Evolutionary conservation across 1,140 invertebrate species (phyloP), one percentile per base, ranked within the genome.

Genomic region (Vanessa tameamea): DNA sequence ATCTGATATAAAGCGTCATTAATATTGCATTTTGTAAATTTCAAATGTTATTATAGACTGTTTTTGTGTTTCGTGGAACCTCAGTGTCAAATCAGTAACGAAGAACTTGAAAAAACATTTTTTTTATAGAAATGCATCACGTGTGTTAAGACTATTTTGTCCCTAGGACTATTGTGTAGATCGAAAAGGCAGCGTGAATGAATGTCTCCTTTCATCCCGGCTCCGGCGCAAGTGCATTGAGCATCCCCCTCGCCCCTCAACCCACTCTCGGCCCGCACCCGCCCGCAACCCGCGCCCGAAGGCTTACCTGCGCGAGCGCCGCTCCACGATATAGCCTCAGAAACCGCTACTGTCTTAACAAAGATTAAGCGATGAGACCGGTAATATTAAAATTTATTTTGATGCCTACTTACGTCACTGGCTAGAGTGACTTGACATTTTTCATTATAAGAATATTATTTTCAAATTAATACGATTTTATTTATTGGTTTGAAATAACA

Each of bases 281-380:
- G 72, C 74, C 73, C 71, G 67, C 78, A 61, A 72, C 69, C 55
- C 61, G 43, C 55, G 26, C 69, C 67, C 76, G 84, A 80, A 88
- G 87, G 87, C 83, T 87, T 90, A 90, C 87, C 88, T 88, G 86
- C 82, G 82, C 81, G 75, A 75, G 79, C 81, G 80, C 73, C 78
- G 82, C 78, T 80, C 75, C 76, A 76, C 80, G 77, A 73, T 82
- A 72, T 73, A 84, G 84, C 82, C 84, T 87, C 84, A 78, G 75
- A 82, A 87, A 86, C 87, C 86, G 86, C 87, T 89, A 89, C 83
- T 81, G 83, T 78, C 74, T 65, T 23, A 53, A 20, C 83, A 85
- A 75, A 76, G 87, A 88, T 66, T 80, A 85, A 51, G 7, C 20
- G 26, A 16, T 16, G 9, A 47, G 50, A 55, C 11, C 6, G 9